Evolutionary conservation across 1,140 invertebrate species (phyloP).

Genomic region (Drosophila melanica): DNA sequence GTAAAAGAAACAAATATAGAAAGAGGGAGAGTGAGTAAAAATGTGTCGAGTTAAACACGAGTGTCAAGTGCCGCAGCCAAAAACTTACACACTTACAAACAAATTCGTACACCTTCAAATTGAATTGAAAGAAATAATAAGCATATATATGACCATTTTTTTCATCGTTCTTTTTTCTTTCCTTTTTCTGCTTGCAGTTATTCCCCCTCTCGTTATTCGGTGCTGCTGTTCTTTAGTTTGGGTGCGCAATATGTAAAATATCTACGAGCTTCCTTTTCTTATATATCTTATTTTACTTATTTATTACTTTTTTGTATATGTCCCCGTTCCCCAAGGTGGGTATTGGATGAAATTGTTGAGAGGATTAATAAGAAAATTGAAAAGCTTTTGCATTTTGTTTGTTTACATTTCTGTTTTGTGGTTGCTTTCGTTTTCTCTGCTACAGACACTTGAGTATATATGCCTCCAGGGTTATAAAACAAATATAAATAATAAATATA

Average conservation of each 20-base stretch:
- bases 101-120: slow-evolving; percentile 45
- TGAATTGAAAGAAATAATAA: slow-evolving; percentile 66
- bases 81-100: slow-evolving; percentile 30
- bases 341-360: slow-evolving; percentile 67
- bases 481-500: too few species aligned
- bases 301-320: slow-evolving; percentile 21
- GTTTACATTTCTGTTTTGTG: slow-evolving; percentile 43
- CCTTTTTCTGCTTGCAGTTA: slow-evolving; percentile 25
- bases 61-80: slow-evolving; percentile 31
- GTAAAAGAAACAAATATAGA: slow-evolving; percentile 58
- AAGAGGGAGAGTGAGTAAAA: slow-evolving; percentile 16
- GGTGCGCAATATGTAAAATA: slow-evolving; percentile 49
- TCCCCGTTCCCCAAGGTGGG: slow-evolving; percentile 17
- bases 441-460: background rate
- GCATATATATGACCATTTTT: slow-evolving; percentile 62
- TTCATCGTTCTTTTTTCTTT: slow-evolving; percentile 40
- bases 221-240: slow-evolving; percentile 22
- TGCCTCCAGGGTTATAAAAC: background rate
- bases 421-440: background rate
- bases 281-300: slow-evolving; percentile 24
- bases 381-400: slow-evolving; percentile 64
- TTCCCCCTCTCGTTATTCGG: slow-evolving; percentile 13
- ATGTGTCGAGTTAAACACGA: slow-evolving; percentile 27
- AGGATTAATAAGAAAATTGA: slow-evolving; percentile 79
- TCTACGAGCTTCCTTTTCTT: background rate